Evolutionary conservation across 2,888 invertebrate species (phyloP).

Genomic region (Malthinus flaveolus): DNA sequence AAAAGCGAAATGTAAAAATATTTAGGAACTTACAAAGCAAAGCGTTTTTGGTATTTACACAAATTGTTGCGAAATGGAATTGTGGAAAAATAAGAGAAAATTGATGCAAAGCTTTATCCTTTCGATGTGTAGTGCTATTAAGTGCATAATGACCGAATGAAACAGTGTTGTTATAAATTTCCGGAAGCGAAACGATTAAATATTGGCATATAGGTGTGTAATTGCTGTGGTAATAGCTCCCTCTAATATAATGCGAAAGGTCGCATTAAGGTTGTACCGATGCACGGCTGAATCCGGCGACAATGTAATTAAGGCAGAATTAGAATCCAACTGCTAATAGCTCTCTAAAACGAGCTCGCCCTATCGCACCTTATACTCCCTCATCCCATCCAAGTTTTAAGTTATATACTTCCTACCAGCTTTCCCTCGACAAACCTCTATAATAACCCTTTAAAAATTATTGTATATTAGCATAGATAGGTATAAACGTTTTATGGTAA

Average conservation of each 20-base stretch:
- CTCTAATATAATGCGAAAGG: slow-evolving; percentile 53
- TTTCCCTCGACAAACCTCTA: slow-evolving; percentile 1
- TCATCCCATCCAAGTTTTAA: slow-evolving; percentile 7
- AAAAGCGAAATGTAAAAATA: background rate
- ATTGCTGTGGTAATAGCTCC: slow-evolving; percentile 49
- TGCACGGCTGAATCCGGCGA: slow-evolving; percentile 45
- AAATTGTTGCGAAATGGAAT: slow-evolving; percentile 1
- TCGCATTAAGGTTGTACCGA: slow-evolving; percentile 43
- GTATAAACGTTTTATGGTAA: slow-evolving; percentile 16
- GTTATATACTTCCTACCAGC: slow-evolving; percentile 7
- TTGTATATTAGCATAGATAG: slow-evolving; percentile 4
- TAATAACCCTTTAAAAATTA: background rate
- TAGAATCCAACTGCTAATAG: slow-evolving; percentile 46
- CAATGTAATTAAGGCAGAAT: slow-evolving; percentile 53
- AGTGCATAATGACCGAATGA: slow-evolving; percentile 22
- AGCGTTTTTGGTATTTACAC: slow-evolving; percentile 1
- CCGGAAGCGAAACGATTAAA: slow-evolving; percentile 39
- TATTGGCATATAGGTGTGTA: slow-evolving; percentile 48
- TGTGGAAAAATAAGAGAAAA: slow-evolving; percentile 6
- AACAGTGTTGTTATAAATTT: slow-evolving; percentile 26
- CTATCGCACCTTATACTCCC: slow-evolving; percentile 27
- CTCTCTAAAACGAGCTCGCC: slow-evolving; percentile 27
- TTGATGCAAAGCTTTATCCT: background rate
- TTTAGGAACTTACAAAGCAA: background rate
- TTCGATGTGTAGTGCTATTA: slow-evolving; percentile 14